Percentiles rank a stretch among this genome's conserved stretches.
Evolutionary conservation across 2,113 vertebrate species (phyloP).

Genomic region (Tringa solitaria): DNA sequence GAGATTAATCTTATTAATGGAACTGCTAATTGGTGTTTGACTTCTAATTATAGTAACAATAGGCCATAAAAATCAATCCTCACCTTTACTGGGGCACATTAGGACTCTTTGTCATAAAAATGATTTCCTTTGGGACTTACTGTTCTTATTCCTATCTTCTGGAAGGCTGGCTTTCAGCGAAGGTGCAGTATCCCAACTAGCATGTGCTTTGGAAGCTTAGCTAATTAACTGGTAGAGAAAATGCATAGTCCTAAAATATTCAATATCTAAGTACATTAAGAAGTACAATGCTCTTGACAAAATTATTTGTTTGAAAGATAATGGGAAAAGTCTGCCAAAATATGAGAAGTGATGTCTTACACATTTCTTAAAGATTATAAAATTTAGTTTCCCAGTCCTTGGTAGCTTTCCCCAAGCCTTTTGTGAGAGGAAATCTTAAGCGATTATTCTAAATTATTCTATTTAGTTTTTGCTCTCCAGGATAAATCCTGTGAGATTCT

Average conservation of each 20-base stretch:
- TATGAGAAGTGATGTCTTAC: not conserved
- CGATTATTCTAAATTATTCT: conserved; percentile 45
- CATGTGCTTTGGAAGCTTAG: conserved; percentile 6
- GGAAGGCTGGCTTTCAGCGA: conserved; percentile 33
- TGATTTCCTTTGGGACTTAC: conserved; percentile 42
- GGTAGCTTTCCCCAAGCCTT: not conserved
- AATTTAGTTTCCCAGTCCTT: not conserved
- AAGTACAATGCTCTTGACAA: not conserved
- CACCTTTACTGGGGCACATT: conserved; percentile 49
- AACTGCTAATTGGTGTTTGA: conserved; percentile 68
- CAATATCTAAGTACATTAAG: not conserved
- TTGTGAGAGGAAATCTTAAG: conserved; percentile 27
- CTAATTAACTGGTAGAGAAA: conserved; percentile 48
- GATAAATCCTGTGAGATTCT: conserved; percentile 60
- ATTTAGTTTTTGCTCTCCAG: conserved; percentile 42
- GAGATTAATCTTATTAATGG: conserved; percentile 70
- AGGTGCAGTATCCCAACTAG: conserved; percentile 3
- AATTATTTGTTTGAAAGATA: conserved; percentile 29
- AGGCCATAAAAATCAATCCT: conserved; percentile 56
- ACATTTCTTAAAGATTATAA: not conserved
- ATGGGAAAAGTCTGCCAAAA: conserved; percentile 9
- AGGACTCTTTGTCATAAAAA: conserved; percentile 47
- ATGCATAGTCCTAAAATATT: conserved; percentile 13
- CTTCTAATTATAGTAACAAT: conserved; percentile 70
- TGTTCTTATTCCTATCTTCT: conserved; percentile 32